phyloP scores from a whole-genome alignment of 2,797 vertebrate species.

The Enteromius argenteus region DNA sequence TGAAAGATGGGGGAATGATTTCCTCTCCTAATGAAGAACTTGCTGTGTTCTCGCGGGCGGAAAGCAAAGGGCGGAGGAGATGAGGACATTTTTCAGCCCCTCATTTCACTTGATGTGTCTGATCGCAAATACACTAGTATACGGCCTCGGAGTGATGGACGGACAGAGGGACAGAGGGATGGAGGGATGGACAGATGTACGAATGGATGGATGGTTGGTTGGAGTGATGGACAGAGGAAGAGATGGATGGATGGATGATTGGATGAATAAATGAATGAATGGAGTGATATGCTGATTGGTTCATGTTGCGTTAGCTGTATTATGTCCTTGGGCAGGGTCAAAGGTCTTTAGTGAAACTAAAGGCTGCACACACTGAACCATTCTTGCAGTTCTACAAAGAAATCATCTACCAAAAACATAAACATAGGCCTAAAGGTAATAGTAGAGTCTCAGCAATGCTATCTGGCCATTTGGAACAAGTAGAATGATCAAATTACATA shows the following conservation, averaged over 20 bases:
- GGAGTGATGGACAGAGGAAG: no score
- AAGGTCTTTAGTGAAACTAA: slow-evolving; percentile 4
- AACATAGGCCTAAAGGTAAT: not conserved
- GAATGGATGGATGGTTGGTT: not conserved
- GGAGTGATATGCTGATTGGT: not conserved
- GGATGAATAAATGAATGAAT: no score
- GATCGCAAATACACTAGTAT: slow-evolving; percentile 18
- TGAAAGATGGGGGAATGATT: slow-evolving; percentile 61
- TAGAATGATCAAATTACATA: not conserved
- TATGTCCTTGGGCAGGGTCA: not conserved
- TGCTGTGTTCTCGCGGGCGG: slow-evolving; percentile 59
- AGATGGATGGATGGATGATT: no score
- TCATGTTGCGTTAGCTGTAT: not conserved
- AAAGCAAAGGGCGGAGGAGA: slow-evolving; percentile 54
- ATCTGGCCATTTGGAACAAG: not conserved
- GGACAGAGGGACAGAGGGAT: not conserved
- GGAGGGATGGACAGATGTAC: not conserved
- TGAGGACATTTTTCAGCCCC: slow-evolving; percentile 44
- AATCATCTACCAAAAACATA: not conserved
- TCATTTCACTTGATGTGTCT: slow-evolving; percentile 37
- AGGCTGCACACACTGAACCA: not conserved
- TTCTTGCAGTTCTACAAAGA: not conserved
- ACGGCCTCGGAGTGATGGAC: not conserved
- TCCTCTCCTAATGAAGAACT: slow-evolving; percentile 66
- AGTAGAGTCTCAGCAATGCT: not conserved